Conservation (phyloP, 2,797 vertebrate genomes). For the Oophaga sylvatica region DNA sequence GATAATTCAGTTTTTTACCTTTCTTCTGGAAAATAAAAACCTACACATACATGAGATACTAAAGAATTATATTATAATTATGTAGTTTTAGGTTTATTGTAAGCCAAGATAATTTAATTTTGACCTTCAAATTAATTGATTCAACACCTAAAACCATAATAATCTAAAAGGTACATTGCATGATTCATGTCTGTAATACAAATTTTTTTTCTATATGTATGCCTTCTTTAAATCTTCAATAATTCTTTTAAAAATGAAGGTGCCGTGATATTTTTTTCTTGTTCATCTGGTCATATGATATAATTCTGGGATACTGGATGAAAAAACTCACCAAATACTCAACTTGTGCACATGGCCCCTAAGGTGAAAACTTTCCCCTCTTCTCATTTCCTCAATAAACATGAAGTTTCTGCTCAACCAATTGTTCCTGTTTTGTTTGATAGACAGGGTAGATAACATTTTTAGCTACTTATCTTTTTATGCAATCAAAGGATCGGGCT, state of each 20-base stretch:
- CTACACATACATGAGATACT: background rate
- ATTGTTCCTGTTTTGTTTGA: too few species aligned
- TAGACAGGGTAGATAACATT: too few species aligned
- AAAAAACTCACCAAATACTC: too few species aligned
- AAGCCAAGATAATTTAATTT: background rate
- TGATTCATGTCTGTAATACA: background rate
- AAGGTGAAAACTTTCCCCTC: too few species aligned
- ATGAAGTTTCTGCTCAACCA: too few species aligned
- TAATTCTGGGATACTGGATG: too few species aligned
- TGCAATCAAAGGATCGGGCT: too few species aligned
- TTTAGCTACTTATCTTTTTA: too few species aligned
- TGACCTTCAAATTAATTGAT: background rate
- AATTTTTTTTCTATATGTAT: background rate
- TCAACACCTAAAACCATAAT: background rate
- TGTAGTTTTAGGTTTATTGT: background rate
- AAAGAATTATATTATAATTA: constrained; percentile 2
- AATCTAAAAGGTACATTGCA: background rate
- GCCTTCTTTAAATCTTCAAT: background rate
- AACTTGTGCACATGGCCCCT: too few species aligned
- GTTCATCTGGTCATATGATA: too few species aligned
- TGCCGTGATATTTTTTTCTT: too few species aligned
- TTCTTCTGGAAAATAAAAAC: constrained; percentile 9
- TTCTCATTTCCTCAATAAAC: too few species aligned
- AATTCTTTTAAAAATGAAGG: background rate
- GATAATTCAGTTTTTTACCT: constrained; percentile 32